A percentile compares a stretch with the other conserved stretches of the same genome.
Conservation (phyloP, 2,113 vertebrate genomes). For the Hippolais icterina region DNA sequence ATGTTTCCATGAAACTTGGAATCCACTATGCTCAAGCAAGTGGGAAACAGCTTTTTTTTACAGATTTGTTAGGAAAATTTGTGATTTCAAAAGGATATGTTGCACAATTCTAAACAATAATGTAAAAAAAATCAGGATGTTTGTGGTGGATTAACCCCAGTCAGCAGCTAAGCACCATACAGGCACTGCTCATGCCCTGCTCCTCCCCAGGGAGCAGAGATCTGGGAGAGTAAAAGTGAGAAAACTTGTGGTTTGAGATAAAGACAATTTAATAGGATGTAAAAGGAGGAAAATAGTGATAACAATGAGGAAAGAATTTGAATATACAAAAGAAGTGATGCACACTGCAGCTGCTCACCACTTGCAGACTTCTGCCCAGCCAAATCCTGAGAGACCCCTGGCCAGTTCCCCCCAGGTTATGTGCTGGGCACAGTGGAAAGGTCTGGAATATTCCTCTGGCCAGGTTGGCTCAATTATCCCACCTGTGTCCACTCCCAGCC, state of each 20-base stretch:
- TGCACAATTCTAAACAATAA: not conserved
- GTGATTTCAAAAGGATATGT: not conserved
- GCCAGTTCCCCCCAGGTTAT: not conserved
- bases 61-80: not conserved
- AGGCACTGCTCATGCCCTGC: not conserved
- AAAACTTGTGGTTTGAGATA: not conserved
- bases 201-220: not conserved
- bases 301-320: not conserved
- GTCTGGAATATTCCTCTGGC: not conserved
- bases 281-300: not conserved
- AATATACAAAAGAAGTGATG: not conserved
- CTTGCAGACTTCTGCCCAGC: not conserved
- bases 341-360: not conserved
- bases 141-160: not conserved
- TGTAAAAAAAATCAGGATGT: not conserved
- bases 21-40: not conserved
- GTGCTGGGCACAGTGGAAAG: not conserved
- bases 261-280: not conserved
- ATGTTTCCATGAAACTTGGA: not conserved
- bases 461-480: not conserved
- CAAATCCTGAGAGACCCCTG: not conserved
- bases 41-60: not conserved
- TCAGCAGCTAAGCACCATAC: not conserved
- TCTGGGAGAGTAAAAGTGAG: not conserved
- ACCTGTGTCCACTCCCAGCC: not conserved